phyloP scores from a whole-genome alignment of 2,797 vertebrate species.

The Chaunax sp. region DNA sequence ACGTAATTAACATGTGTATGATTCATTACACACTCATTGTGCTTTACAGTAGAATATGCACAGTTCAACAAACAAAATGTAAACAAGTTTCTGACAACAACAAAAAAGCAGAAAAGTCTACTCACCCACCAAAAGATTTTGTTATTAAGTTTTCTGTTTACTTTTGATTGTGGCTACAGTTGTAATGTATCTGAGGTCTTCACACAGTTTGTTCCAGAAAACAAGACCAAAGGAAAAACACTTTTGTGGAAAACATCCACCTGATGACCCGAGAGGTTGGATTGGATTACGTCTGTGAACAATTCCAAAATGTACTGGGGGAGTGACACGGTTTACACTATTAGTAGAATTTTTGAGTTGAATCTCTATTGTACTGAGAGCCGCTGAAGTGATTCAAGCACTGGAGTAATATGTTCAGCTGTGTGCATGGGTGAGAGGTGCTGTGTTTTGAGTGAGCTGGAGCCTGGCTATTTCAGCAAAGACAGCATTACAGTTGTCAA shows the following conservation, averaged over 20 bases:
- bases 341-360: background rate
- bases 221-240: background rate
- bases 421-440: background rate
- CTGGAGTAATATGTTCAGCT: slow-evolving; percentile 10
- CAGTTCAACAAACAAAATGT: too few relatives aligned
- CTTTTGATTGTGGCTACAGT: background rate
- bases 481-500: slow-evolving; percentile 1
- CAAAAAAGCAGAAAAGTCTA: background rate
- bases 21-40: background rate
- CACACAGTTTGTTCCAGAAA: background rate
- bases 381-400: background rate
- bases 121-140: background rate
- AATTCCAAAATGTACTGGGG: background rate
- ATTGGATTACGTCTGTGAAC: background rate
- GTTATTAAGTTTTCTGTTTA: background rate
- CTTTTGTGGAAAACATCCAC: background rate
- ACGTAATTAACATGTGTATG: too few relatives aligned
- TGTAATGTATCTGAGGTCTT: background rate
- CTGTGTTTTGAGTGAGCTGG: background rate
- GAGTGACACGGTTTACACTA: background rate
- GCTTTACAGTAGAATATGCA: too few relatives aligned
- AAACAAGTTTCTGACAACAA: background rate
- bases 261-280: background rate
- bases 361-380: background rate
- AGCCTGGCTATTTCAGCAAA: slow-evolving; percentile 12